phyloP scores from a whole-genome alignment of 2,797 vertebrate genomes.

The Serranus cabrilla region DNA sequence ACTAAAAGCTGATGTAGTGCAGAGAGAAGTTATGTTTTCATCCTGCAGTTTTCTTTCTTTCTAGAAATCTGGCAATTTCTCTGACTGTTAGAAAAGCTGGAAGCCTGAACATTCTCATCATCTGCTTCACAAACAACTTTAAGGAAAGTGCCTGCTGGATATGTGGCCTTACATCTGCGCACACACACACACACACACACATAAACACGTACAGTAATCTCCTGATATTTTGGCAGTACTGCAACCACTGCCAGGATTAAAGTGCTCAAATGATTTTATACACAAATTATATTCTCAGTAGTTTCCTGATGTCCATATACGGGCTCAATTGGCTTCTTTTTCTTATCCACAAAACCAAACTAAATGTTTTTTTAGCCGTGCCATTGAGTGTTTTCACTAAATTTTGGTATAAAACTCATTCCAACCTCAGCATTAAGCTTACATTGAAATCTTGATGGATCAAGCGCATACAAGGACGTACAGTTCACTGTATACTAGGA shows the following conservation, averaged over 20 bases:
- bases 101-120: too few relatives aligned
- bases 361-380: background rate
- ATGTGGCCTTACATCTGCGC: conserved; percentile 24
- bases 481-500: background rate
- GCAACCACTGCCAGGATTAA: conserved; percentile 14
- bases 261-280: conserved; percentile 1
- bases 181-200: conserved; percentile 12
- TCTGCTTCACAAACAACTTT: conserved; percentile 9
- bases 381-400: background rate
- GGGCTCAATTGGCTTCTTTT: background rate
- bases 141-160: conserved; percentile 55
- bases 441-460: background rate
- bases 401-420: background rate
- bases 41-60: too few relatives aligned
- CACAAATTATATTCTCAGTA: too few relatives aligned
- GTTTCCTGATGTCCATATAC: too few relatives aligned
- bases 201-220: background rate
- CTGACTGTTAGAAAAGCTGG: too few relatives aligned
- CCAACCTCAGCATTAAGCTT: background rate
- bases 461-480: background rate
- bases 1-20: too few relatives aligned
- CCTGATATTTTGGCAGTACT: background rate
- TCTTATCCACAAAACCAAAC: background rate
- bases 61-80: too few relatives aligned
- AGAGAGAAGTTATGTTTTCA: too few relatives aligned